A percentile compares a stretch with the other conserved stretches of the same genome.
Evolutionary conservation across 2,113 vertebrate species (phyloP).

Genomic region (Gobiocypris rarus): DNA sequence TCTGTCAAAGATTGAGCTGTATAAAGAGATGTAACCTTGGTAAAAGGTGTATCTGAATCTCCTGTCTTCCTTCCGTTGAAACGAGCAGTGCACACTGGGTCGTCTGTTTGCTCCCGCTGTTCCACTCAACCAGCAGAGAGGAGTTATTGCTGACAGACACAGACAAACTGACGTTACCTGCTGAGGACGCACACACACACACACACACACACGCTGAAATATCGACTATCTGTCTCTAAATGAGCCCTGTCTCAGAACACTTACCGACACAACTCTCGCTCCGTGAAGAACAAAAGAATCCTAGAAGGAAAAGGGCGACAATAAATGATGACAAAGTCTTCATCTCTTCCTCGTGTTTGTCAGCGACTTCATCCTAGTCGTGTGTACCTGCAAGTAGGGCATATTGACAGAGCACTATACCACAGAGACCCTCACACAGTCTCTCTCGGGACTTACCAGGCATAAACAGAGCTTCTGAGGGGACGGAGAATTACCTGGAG

Average conservation of each 20-base stretch:
- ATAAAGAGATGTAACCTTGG: slow-evolving; percentile 13
- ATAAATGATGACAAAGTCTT: not conserved
- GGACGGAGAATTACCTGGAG: slow-evolving; percentile 15
- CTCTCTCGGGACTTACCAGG: slow-evolving; percentile 10
- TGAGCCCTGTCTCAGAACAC: not conserved
- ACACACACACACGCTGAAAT: not conserved
- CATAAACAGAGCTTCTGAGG: slow-evolving; percentile 2
- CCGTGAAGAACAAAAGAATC: slow-evolving; percentile 7
- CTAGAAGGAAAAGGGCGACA: not conserved
- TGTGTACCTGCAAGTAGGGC: not conserved
- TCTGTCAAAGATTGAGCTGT: not conserved
- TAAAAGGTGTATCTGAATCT: slow-evolving; percentile 35
- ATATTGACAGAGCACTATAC: slow-evolving; percentile 21
- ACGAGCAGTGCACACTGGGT: slow-evolving; percentile 43
- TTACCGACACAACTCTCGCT: slow-evolving; percentile 21
- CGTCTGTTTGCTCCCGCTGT: slow-evolving; percentile 11
- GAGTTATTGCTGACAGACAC: slow-evolving; percentile 30
- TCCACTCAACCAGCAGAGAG: slow-evolving; percentile 28
- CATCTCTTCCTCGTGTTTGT: not conserved
- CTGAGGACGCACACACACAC: not conserved
- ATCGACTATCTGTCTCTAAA: not conserved
- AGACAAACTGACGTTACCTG: slow-evolving; percentile 24
- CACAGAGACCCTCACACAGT: slow-evolving; percentile 11
- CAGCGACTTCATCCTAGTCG: not conserved
- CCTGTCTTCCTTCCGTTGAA: slow-evolving; percentile 12